Conservation (phyloP, 2,113 vertebrate genomes). For the Circaetus cinerascens region DNA sequence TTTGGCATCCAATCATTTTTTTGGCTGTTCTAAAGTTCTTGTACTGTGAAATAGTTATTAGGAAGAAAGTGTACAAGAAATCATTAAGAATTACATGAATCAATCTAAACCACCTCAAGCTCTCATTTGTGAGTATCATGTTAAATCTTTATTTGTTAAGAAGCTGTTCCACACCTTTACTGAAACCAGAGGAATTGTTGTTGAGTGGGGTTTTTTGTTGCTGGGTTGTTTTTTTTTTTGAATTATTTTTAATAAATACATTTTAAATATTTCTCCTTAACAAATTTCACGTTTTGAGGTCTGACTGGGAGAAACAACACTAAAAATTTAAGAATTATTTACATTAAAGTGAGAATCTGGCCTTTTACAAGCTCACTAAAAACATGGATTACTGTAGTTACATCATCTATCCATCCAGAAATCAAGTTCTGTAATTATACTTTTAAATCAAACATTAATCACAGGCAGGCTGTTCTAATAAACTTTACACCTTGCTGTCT, state of each 20-base stretch:
- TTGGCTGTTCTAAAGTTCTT: background rate
- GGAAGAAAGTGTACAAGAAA: background rate
- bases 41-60: background rate
- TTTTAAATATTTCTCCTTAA: background rate
- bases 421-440: background rate
- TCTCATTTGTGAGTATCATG: background rate
- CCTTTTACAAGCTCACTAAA: background rate
- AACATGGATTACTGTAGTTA: background rate
- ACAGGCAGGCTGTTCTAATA: background rate
- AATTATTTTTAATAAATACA: background rate
- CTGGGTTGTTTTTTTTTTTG: too few species aligned
- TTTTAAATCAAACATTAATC: background rate
- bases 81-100: background rate
- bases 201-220: background rate
- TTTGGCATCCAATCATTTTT: background rate
- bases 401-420: background rate
- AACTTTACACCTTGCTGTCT: background rate
- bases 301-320: background rate
- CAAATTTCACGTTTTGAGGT: background rate
- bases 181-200: background rate
- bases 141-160: background rate
- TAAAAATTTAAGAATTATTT: background rate
- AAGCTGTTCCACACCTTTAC: background rate
- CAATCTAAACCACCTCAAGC: background rate
- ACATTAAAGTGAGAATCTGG: background rate